Base-by-base conservation (phyloP, 2,888 invertebrate genomes). In the Trypoxylon attenuatum region DNA sequence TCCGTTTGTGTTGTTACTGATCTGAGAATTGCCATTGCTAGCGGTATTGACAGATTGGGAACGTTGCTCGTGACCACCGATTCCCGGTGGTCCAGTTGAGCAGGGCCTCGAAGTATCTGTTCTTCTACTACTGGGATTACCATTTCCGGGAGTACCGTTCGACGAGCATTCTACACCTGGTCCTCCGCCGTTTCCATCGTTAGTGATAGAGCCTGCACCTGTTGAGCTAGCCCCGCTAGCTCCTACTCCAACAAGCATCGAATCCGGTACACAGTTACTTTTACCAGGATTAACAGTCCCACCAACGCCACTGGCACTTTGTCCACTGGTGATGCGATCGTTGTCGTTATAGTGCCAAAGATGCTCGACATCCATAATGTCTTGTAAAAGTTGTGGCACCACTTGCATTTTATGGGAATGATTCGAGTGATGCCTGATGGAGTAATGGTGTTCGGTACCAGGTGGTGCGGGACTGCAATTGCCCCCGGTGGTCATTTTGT, bases 321-420 rank as follows among this genome's bases (percentile, higher is more conserved):
- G 66, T 22, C 56, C 25, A 3, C 93, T 89, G 50, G 92, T 91
- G 79, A 94, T 75, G 16, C 85, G 87, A 82, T 95, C 95, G 16
- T 92, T 92, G 87, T 96, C 96, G 84, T 94, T 96, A 89, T 95
- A 96, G 86, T 96, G 96, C 97, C 97, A 97, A 57, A 97, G 90
- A 88, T 96, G 96, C 87, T 97, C 97, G 84, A 97, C 97, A 85
- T 96, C 96, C 94, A 97, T 96, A 88, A 97, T 97, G 90, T 97
- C 96, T 92, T 96, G 88, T 0, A 88, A 77, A 50, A 87, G 69
- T 57, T 87, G 86, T 1, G 87, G 87, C 16, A 87, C 85, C n/a
- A 82, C 78, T 58, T 85, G 86, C 56, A 84, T 72, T 59, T 85
- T 87, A 55, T 87, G 84, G 21, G 85, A 86, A 54, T 87, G 85